phyloP scores from a whole-genome alignment of 2,797 vertebrate species.

The Microctenopoma stevenorrisi region DNA sequence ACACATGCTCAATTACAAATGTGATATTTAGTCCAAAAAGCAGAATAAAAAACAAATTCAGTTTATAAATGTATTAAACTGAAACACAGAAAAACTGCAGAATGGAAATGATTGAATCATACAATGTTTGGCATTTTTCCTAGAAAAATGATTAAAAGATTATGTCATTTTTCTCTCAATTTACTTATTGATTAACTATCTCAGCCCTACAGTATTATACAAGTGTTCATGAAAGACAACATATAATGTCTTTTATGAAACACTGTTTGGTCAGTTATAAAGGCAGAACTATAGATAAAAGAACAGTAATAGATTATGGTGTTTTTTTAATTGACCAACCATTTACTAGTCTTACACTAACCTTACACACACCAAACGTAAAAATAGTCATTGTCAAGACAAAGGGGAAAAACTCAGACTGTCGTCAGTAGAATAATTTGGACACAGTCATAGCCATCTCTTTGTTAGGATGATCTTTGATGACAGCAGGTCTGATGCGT shows the following conservation, averaged over 20 bases:
- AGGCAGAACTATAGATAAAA: neutral
- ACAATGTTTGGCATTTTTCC: too few species aligned
- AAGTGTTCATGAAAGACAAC: too few species aligned
- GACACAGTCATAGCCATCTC: slow-evolving; percentile 25
- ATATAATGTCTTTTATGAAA: neutral
- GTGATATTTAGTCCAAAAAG: too few species aligned
- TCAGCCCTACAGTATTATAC: too few species aligned
- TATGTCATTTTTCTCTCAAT: too few species aligned
- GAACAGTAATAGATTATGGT: neutral
- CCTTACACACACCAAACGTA: slow-evolving; percentile 11
- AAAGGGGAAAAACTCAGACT: slow-evolving; percentile 20
- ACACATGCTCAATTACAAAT: too few species aligned
- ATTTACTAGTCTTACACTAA: neutral
- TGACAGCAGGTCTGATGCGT: slow-evolving; percentile 53
- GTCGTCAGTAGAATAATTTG: slow-evolving; percentile 35
- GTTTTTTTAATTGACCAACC: neutral
- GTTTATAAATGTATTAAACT: too few species aligned
- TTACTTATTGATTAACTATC: too few species aligned
- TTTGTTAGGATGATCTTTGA: slow-evolving; percentile 50
- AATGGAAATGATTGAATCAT: too few species aligned
- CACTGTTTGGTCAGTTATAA: neutral
- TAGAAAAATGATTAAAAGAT: too few species aligned
- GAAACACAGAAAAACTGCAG: too few species aligned
- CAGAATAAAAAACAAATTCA: too few species aligned
- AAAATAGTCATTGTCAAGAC: slow-evolving; percentile 15